Percentiles rank a stretch among this genome's conserved stretches.
Conservation (phyloP, 2,797 vertebrate species). For the Microchirus variegatus region DNA sequence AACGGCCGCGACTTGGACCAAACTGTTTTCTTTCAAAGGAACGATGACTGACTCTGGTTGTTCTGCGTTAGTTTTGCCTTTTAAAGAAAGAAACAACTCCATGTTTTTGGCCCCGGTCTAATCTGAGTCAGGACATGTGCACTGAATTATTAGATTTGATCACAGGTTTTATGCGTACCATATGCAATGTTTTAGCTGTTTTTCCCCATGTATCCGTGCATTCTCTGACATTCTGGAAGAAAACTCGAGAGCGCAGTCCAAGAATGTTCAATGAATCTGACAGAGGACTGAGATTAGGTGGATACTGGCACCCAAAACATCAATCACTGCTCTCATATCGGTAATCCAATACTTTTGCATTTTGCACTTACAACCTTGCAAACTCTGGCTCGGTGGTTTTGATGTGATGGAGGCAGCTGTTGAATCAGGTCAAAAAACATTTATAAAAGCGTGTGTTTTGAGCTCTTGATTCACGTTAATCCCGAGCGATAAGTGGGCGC, state of each 20-base stretch:
- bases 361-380: constrained; percentile 24
- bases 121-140: no score
- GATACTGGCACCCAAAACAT: constrained; percentile 27
- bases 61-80: no score
- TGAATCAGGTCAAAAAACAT: neutral
- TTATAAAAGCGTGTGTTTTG: neutral
- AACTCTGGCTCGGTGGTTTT: constrained; percentile 33
- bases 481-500: constrained; percentile 26
- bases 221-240: neutral
- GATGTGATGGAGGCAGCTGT: constrained; percentile 60
- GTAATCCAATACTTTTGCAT: constrained; percentile 35
- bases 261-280: constrained; percentile 10
- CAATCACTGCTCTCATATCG: constrained; percentile 50
- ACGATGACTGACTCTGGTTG: no score
- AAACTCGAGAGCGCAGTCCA: neutral
- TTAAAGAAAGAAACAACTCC: neutral
- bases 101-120: no score
- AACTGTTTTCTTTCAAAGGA: no score
- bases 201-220: neutral
- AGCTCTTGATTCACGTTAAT: constrained; percentile 40
- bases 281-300: constrained; percentile 21
- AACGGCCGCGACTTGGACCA: no score
- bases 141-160: no score
- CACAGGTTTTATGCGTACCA: no score
- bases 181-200: no score